A percentile compares a stretch with the other conserved stretches of the same genome.
Conservation (phyloP, 2,888 invertebrate genomes). For the Axea sp. region DNA sequence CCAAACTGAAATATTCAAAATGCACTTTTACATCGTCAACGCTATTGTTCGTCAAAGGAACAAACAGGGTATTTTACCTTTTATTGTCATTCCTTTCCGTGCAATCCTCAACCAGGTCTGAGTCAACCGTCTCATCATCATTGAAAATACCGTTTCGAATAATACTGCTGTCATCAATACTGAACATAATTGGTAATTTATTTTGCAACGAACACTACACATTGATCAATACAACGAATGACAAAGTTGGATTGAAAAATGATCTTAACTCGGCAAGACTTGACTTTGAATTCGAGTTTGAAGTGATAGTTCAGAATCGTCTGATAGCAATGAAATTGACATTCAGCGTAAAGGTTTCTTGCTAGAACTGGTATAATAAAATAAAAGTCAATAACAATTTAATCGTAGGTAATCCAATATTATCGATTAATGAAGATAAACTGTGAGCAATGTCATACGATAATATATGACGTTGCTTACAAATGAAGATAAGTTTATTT, state of each 20-base stretch:
- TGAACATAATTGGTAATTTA: constrained; percentile 18
- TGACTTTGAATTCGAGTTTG: no score
- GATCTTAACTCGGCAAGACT: no score
- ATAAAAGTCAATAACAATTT: constrained; percentile 10
- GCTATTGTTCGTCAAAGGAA: no score
- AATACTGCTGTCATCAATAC: constrained; percentile 2
- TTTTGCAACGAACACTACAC: no score
- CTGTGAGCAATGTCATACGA: background rate
- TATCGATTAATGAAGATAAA: constrained; percentile 33
- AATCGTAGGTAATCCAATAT: constrained; percentile 15
- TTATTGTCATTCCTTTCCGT: constrained; percentile 21
- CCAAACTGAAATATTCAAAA: constrained; percentile 55
- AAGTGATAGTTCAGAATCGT: no score
- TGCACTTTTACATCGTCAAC: no score
- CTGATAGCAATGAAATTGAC: constrained; percentile 18
- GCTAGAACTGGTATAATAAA: constrained; percentile 1
- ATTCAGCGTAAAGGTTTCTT: background rate
- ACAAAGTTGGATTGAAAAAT: no score
- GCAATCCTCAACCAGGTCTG: constrained; percentile 13
- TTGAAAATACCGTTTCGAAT: constrained; percentile 9
- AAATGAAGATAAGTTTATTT: constrained; percentile 4
- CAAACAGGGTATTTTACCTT: no score
- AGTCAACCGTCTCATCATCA: constrained; percentile 15
- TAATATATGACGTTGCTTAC: background rate
- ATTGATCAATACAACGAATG: no score